Base-by-base conservation (phyloP, 2,888 invertebrate species). In the Caenorhabditis auriculariae region DNA sequence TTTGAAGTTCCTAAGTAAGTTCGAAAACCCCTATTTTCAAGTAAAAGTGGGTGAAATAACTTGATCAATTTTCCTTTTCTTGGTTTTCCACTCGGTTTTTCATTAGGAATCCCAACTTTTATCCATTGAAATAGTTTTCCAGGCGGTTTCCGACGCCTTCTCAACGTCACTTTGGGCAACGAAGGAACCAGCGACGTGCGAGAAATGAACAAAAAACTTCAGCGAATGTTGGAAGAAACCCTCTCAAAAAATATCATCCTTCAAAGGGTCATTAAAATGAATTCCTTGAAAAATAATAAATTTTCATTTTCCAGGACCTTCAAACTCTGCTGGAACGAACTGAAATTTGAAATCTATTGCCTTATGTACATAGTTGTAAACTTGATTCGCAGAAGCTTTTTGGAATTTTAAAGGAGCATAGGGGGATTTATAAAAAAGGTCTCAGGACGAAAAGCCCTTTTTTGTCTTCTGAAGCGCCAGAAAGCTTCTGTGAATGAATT, bases 121-220 rank as follows among this genome's bases (percentile, higher is more conserved):
- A 4, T 26, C 19, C 7, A n/a, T 43, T n/a, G n/a, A n/a, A n/a
- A n/a, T n/a, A n/a, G n/a, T n/a, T n/a, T 41, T 50, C 24, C 47
- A 49, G 61, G 45, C 21, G 64, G 63, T 0, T 60, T 72, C 32
- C 59, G 65, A n/a, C 66, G 65, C 37, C 50, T 72, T 5, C 58
- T 72, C 44, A 55, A 59, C 28, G 29, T 44, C 5, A 59, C 65
- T 5, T 35, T 70, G 6, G 57, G 62, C 12, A 63, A 59, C 28
- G 60, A 64, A 51, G 52, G 51, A 12, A 50, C 46, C 0, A 39
- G 38, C 9, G 72, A 72, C 41, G 50, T 72, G 29, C 56, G 54
- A 17, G 72, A 72, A 24, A 72, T 72, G 72, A 72, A 72, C 55
- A 66, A 63, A 27, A 70, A 69, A 42, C 49, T 72, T 37, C 72